Base-by-base conservation (phyloP, 2,888 invertebrate genomes). In the Cotesia congregata region DNA sequence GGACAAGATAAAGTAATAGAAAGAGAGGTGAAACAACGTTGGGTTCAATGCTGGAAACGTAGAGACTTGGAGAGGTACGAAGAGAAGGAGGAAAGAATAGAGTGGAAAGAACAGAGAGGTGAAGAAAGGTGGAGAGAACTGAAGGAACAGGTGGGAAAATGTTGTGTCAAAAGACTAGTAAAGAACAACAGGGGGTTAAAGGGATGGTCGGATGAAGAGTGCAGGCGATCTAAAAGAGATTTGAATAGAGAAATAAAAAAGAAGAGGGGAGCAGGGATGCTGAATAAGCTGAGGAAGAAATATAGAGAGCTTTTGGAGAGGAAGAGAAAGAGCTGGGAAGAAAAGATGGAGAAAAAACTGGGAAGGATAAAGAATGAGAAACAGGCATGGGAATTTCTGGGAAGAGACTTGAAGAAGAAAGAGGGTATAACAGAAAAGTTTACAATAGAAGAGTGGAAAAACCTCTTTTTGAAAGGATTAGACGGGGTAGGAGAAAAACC, bases 221-320 rank as follows among this genome's bases (percentile, higher is more conserved):
- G 39, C 60, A 71, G 59, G 39, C 15, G n/a, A 7, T 5, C 9
- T 12, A 17, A 39, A 59, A 61, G n/a, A 62, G 30, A 4, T 61
- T 67, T 61, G 40, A 67, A 74, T 7, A 60, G 40, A n/a, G 74
- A 60, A 67, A 60, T 9, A 68, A 12, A 38, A 6, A 69, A 68
- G 15, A 5, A 5, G 6, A 60, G 20, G 62, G 2, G 17, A 5
- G 12, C 6, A 7, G 40, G 12, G 67, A 1, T 39, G 5, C 5
- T 41, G 5, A 39, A 0, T 5, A 40, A 40, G 40, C 40, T 39
- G 39, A 68, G 68, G 40, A 38, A 39, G 38, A 39, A 9, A 38
- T 59, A 20, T 41, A 59, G 71, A 71, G 15, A 59, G 3, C 38
- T 59, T 17, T 17, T 17, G 59, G 6, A 61, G 41, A 41, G 39